Evolutionary conservation across 2,113 vertebrate genomes (phyloP).

Genomic region (Bufo bufo): DNA sequence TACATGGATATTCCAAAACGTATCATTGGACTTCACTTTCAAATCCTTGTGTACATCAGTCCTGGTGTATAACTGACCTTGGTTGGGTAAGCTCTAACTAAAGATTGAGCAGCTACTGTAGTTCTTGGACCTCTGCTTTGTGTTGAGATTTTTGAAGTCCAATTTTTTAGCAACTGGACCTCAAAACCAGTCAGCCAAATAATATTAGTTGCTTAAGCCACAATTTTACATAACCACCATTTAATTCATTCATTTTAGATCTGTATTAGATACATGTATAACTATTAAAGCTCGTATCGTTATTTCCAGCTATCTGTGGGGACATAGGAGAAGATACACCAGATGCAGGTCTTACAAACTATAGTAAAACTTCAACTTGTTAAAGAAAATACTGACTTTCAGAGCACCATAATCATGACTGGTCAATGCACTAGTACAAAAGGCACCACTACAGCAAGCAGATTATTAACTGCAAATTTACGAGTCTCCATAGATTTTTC

Average conservation of each 20-base stretch:
- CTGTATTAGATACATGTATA: no score
- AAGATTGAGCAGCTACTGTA: background rate
- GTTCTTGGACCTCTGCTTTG: background rate
- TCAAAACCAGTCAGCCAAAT: background rate
- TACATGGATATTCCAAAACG: background rate
- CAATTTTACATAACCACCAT: background rate
- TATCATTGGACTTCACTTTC: background rate
- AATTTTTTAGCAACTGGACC: background rate
- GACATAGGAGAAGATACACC: background rate
- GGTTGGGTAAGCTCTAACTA: background rate
- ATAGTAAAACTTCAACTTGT: background rate
- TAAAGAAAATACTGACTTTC: background rate
- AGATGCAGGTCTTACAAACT: no score
- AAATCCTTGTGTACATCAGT: background rate
- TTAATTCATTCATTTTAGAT: no score
- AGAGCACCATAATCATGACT: slow-evolving; percentile 11
- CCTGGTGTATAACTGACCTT: no score
- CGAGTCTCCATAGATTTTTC: background rate
- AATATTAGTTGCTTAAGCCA: background rate
- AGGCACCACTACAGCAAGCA: slow-evolving; percentile 28
- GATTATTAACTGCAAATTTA: slow-evolving; percentile 11
- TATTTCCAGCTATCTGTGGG: background rate
- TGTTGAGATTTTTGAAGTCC: background rate
- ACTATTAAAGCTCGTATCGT: background rate
- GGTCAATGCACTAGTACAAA: slow-evolving; percentile 28